Base-by-base conservation (phyloP, 1,140 invertebrate species). In the Achroia grisella region DNA sequence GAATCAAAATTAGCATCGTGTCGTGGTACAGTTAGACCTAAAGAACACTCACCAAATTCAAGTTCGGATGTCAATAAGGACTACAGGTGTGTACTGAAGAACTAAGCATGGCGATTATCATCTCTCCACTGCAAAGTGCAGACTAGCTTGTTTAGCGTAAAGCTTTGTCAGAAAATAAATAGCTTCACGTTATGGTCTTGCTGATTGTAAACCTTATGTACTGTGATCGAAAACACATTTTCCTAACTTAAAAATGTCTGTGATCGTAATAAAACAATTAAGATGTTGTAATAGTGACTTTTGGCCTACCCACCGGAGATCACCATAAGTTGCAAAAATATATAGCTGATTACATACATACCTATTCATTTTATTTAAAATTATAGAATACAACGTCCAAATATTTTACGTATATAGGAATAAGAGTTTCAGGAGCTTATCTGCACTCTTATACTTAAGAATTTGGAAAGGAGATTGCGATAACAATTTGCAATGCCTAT, bases 1-100 rank as follows among this genome's bases (percentile, higher is more conserved):
- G 86, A 87, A 87, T 86, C 86, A 76, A 87, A 87, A 62, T 86
- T 87, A 86, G 81, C 86, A 56, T 86, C 85, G 73, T 87, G 84
- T 82, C 84, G 84, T 63, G 81, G 82, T 80, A 77, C 86, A 39
- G 78, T 85, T 80, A 85, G 78, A 81, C 78, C 80, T 81, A 85
- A 82, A 75, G 80, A 85, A 56, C 80, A 77, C 61, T 81, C 80
- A 62, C 76, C 78, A 56, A 80, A 80, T 56, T 50, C 78, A 42
- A 70, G 53, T 46, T 63, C 77, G 42, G 80, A 84, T 50, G 80
- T 84, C 45, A 82, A 64, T 80, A 84, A 84, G 78, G 80, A 84
- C 76, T 84, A 82, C 80, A 82, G 80, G 71, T 82, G 78, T 77
- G 80, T 79, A 78, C 76, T 84, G 66, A 84, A 84, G 80, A 84